Evolutionary conservation across 2,797 vertebrate genomes (phyloP), one percentile per base, ranked within the genome.

Genomic region (Poecilia picta): DNA sequence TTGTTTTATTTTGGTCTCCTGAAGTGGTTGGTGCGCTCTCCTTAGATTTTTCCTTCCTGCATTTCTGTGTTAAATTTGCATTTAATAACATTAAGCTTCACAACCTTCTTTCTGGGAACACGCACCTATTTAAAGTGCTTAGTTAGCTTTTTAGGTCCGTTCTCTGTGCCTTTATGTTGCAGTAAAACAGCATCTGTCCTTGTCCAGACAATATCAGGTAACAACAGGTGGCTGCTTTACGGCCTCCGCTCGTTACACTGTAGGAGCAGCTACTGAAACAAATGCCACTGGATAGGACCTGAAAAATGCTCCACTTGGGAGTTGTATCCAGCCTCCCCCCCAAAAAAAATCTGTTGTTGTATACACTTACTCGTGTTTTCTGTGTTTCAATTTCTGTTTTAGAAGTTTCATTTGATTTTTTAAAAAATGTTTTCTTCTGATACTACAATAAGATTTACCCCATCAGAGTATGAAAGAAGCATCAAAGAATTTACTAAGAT

Each of bases 101-200:
- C 47, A 83, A 72, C 73, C 82, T 47, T 83, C 83, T 93, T 92
- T 89, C 91, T 89, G 93, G 87, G 88, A 92, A 91, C 89, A 92
- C 82, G 83, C 75, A 76, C 71, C 86, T 90, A 79, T 87, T 90
- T 94, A 95, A 94, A 93, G 88, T 90, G 92, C 94, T 94, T 94
- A 94, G 91, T 94, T 94, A 89, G 94, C 92, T 90, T 90, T 95
- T 95, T 94, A 94, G 89, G 83, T 87, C 81, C 89, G 76, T 93
- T 93, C 93, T 91, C 91, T 88, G 89, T 89, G 88, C 85, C 91
- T 95, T 95, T 94, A 95, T 94, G 91, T 93, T 83, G 89, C 91
- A 89, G 91, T 95, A 94, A 95, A 95, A 95, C 93, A 95, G 93
- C 93, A 94, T 95, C 92, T 95, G 94, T 90, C 87, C 92, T 94